Percentiles rank a stretch among this genome's conserved stretches.
Evolutionary conservation across 2,113 vertebrate species (phyloP).

Genomic region (human (Homo sapiens)): DNA sequence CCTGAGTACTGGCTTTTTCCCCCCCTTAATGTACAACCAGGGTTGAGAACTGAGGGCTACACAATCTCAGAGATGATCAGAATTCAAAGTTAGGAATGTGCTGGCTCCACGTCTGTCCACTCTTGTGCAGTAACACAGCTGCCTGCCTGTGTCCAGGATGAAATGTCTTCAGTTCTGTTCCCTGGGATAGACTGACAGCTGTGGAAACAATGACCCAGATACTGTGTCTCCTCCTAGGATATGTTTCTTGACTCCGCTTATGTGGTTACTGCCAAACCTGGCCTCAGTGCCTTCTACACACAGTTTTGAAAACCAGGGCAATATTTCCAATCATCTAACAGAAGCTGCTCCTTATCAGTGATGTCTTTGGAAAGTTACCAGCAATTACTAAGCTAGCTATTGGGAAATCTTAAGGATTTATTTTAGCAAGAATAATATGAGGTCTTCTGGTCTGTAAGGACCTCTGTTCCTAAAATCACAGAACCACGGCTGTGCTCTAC

Average conservation of each 20-base stretch:
- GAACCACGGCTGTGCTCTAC: not conserved
- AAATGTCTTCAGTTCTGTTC: not conserved
- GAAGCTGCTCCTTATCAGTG: not conserved
- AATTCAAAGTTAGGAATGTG: not conserved
- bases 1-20: not conserved
- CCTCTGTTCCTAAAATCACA: not conserved
- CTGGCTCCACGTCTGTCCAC: not conserved
- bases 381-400: not conserved
- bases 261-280: not conserved
- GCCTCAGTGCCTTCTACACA: not conserved
- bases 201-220: not conserved
- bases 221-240: not conserved
- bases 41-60: not conserved
- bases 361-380: not conserved
- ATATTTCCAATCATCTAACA: not conserved
- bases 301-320: not conserved
- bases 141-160: not conserved
- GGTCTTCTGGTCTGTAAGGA: not conserved
- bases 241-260: not conserved
- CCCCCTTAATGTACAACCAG: not conserved
- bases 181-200: not conserved
- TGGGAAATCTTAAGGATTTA: not conserved
- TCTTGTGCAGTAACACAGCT: not conserved
- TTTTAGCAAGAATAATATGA: not conserved
- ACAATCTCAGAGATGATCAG: not conserved